phyloP scores from a whole-genome alignment of 2,113 vertebrate genomes.

The Tenrec ecaudatus region DNA sequence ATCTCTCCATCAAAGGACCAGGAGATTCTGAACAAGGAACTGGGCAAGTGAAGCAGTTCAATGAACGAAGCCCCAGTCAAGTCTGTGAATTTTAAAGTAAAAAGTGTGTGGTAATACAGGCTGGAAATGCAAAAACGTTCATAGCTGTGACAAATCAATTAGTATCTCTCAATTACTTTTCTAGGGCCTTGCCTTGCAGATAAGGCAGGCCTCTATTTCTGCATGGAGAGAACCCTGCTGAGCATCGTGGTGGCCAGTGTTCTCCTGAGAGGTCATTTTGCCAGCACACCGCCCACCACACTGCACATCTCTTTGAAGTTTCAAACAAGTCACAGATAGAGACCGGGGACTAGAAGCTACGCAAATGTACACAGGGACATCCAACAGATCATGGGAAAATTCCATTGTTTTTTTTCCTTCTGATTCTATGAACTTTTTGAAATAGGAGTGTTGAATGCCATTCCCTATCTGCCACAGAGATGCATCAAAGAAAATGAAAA shows the following conservation, averaged over 20 bases:
- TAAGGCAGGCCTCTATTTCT: neutral
- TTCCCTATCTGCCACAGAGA: neutral
- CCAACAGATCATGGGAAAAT: too few relatives aligned
- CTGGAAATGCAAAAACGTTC: neutral
- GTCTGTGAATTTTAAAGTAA: neutral
- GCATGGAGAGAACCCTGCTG: neutral
- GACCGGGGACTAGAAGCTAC: neutral
- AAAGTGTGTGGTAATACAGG: neutral
- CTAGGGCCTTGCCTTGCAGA: neutral
- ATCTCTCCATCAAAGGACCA: neutral
- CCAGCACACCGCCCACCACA: neutral
- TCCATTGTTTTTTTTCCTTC: too few relatives aligned
- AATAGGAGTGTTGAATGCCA: neutral
- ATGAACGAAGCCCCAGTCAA: neutral
- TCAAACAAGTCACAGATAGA: neutral
- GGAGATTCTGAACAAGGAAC: neutral
- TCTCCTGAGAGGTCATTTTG: neutral
- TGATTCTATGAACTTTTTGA: too few relatives aligned
- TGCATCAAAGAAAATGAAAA: neutral
- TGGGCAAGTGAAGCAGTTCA: neutral
- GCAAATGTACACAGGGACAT: neutral
- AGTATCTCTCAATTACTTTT: neutral
- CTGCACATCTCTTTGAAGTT: neutral
- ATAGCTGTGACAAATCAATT: neutral
- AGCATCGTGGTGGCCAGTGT: fast-evolving